These are phyloP conservation scores for Contarinia nasturtii DNA, from an alignment of 1,140 invertebrate genomes.

Conservation along the genomic window DNA sequence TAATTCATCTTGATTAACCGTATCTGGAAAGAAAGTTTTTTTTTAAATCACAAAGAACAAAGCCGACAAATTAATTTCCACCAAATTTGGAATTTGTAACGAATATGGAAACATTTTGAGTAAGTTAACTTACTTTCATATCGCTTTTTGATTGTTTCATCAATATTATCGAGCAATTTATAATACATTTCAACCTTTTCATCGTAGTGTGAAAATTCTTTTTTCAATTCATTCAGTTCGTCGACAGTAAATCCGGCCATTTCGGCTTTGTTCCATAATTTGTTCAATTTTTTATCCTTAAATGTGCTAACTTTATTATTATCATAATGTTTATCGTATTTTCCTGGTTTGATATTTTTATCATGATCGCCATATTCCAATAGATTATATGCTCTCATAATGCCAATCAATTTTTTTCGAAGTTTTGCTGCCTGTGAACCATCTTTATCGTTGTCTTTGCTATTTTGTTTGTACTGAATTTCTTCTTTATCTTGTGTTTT, in stretches of 20 bases:
- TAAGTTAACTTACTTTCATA: slow-evolving; percentile 37
- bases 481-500: slow-evolving; percentile 88
- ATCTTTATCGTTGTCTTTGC: slow-evolving; percentile 68
- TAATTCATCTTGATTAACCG: slow-evolving; percentile 42
- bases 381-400: slow-evolving; percentile 65
- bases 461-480: slow-evolving; percentile 61
- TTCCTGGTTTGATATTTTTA: slow-evolving; percentile 28
- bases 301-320: slow-evolving; percentile 54
- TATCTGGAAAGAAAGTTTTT: slow-evolving; percentile 17
- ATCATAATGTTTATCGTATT: slow-evolving; percentile 33
- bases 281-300: slow-evolving; percentile 76
- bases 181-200: slow-evolving; percentile 84
- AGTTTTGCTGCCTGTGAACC: slow-evolving; percentile 68
- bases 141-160: slow-evolving; percentile 25
- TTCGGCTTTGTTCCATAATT: slow-evolving; percentile 79
- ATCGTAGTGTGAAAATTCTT: slow-evolving; percentile 83
- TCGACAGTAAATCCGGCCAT: slow-evolving; percentile 61
- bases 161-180: slow-evolving; percentile 47
- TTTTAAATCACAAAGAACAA: not conserved
- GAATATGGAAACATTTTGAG: not conserved
- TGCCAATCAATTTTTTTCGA: slow-evolving; percentile 56
- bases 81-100: too few relatives aligned
- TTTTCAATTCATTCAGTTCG: slow-evolving; percentile 63
- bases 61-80: not conserved
- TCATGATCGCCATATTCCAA: slow-evolving; percentile 61